Evolutionary conservation across 2,888 invertebrate genomes (phyloP).

Genomic region (Polydrusus pterygomalis): DNA sequence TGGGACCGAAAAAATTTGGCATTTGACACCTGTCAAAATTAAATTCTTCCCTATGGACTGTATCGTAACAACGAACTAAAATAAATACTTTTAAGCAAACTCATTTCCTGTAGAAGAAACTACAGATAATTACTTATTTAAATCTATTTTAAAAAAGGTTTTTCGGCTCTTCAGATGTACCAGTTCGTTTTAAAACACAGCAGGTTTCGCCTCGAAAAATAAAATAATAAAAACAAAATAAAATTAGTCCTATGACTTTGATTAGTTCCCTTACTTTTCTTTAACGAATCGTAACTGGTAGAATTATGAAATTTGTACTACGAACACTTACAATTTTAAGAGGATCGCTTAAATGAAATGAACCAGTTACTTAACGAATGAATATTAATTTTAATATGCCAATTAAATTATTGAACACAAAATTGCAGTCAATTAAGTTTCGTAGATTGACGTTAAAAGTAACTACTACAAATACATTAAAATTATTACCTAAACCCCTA

Average conservation of each 20-base stretch:
- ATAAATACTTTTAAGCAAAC: too few relatives aligned
- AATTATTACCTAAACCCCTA: conserved; percentile 38
- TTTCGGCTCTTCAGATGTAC: too few relatives aligned
- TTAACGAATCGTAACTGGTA: conserved; percentile 22
- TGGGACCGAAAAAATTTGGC: too few relatives aligned
- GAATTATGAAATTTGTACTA: conserved; percentile 45
- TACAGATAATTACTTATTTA: too few relatives aligned
- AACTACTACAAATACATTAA: conserved; percentile 43
- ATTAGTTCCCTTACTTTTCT: conserved; percentile 4
- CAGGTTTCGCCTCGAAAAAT: not conserved
- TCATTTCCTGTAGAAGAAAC: too few relatives aligned
- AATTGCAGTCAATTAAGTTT: conserved; percentile 59
- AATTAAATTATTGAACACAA: conserved; percentile 63
- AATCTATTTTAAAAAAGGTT: too few relatives aligned
- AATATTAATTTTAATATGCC: conserved; percentile 49
- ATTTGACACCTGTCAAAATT: too few relatives aligned
- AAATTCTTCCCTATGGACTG: too few relatives aligned
- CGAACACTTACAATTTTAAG: conserved; percentile 36
- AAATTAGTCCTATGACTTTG: conserved; percentile 26
- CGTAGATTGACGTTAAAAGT: conserved; percentile 38
- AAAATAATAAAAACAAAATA: conserved; percentile 4
- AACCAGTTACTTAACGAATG: conserved; percentile 40
- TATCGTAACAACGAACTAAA: too few relatives aligned
- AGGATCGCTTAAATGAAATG: conserved; percentile 31
- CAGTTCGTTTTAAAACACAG: not conserved